Evolutionary conservation across 2,888 invertebrate genomes (phyloP), one percentile per base, ranked within the genome.

Genomic region (Rotaria sp.): DNA sequence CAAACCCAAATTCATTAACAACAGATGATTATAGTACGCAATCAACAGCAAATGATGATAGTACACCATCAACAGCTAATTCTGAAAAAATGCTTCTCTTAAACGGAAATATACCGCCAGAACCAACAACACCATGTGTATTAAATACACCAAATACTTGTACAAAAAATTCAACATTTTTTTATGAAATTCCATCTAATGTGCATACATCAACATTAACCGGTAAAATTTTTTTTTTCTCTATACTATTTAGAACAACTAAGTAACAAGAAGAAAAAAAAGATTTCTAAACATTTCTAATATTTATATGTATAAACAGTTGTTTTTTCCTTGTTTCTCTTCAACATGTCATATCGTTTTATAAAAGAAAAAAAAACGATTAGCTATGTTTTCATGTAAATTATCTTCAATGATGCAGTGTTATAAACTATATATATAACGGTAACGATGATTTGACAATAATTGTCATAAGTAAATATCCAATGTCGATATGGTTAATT

Each of bases 61-160:
- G 45, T 21, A 80, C 35, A 24, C 26, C 41, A 0, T 45, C 41
- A 4, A n/a, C 15, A 35, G 67, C 4, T 35, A 67, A 67, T 67
- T 15, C 1, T 15, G 67, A 67, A 5, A 67, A 67, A 67, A 67
- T 67, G 67, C 67, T 67, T 80, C 1, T 11, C 11, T 5, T 80
- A n/a, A 80, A 45, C n/a, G 80, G 45, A 80, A 80, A 80, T 45
- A 21, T 80, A 26, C 45, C 80, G 1, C 45, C 26, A 26, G 80
- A 80, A 80, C 80, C 80, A 80, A 80, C 80, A 45, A 80, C 80
- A n/a, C 80, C 80, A 24, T 80, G 80, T 80, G 80, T 80, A 45
- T 80, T 80, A 80, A 80, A 80, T 80, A 80, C 80, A 80, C 80
- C 80, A 45, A 80, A 80, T 80, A 80, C 80, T 45, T 80, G 80